These are phyloP conservation scores for Cichladusa arquata DNA, from an alignment of 2,113 vertebrate species.

Conservation along the genomic window DNA sequence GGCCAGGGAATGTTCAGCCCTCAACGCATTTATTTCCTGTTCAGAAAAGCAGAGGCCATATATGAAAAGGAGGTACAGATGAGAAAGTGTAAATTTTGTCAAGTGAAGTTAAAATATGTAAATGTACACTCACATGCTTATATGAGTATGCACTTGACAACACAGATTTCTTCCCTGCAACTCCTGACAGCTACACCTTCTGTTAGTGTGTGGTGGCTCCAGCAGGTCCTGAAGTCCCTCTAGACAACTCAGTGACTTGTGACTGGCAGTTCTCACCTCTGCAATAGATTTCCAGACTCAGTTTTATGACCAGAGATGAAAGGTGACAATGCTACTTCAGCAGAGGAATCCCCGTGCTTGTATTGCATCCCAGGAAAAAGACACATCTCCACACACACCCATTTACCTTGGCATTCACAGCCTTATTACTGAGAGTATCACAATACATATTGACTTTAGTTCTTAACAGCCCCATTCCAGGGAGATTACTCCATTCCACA, in stretches of 20 bases:
- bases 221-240: neutral
- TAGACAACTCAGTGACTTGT: neutral
- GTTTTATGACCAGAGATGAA: neutral
- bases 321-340: neutral
- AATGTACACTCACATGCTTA: neutral
- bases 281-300: neutral
- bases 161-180: neutral
- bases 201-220: too few relatives aligned
- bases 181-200: neutral
- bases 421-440: neutral
- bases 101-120: neutral
- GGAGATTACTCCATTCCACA: neutral
- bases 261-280: neutral
- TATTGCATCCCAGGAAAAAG: neutral
- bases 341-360: neutral
- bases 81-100: neutral
- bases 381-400: neutral
- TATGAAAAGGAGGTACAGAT: neutral
- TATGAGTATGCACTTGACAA: neutral
- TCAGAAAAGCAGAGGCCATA: neutral
- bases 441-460: neutral
- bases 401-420: neutral
- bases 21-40: neutral
- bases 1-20: neutral
- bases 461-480: neutral